phyloP scores from a whole-genome alignment of 2,797 vertebrate genomes.

The Fundulus diaphanus region DNA sequence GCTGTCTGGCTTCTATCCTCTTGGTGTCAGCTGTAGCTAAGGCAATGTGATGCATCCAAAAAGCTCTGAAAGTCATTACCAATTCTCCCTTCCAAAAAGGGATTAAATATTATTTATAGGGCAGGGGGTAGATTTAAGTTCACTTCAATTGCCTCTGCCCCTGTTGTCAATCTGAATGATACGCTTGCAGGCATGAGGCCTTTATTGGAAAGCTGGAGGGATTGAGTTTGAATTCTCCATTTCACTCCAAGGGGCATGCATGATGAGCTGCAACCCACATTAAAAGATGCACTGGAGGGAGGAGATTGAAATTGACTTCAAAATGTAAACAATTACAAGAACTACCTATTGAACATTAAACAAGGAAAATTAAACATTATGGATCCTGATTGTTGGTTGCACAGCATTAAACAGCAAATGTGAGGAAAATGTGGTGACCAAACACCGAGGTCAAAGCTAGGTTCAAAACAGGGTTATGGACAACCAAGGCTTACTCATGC shows the following conservation, averaged over 20 bases:
- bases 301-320: constrained; percentile 50
- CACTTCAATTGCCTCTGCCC: constrained; percentile 72
- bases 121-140: constrained; percentile 71
- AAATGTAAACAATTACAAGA: constrained; percentile 35
- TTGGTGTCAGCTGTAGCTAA: constrained; percentile 64
- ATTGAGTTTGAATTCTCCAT: constrained; percentile 52
- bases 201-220: constrained; percentile 55
- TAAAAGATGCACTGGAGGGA: constrained; percentile 29
- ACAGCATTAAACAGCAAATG: neutral
- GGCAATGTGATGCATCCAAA: constrained; percentile 68
- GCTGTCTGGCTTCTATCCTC: constrained; percentile 63
- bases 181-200: constrained; percentile 55
- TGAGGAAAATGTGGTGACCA: neutral
- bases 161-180: constrained; percentile 77
- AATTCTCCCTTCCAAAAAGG: constrained; percentile 67
- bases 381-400: neutral
- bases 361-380: no score
- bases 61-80: constrained; percentile 72
- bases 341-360: neutral
- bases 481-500: no score
- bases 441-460: no score
- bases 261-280: constrained; percentile 51
- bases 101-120: constrained; percentile 81
- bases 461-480: no score
- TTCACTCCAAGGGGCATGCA: constrained; percentile 40